Conservation (phyloP, 2,113 vertebrate species). For the human (Homo sapiens) region DNA sequence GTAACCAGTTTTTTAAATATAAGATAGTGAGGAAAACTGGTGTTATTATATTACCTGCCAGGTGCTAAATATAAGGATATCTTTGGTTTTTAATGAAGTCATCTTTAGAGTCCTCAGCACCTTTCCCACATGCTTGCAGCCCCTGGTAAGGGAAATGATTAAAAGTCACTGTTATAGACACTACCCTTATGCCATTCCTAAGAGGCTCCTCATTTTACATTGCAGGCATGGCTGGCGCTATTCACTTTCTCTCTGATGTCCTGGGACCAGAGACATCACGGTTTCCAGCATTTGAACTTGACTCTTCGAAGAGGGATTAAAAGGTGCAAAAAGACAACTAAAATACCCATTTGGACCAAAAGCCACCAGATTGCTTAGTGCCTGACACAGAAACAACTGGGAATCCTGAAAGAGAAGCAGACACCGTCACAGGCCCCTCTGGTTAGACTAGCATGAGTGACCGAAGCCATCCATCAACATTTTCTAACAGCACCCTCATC, state of each 20-base stretch:
- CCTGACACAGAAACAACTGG: constrained; percentile 71
- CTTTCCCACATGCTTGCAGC: not conserved
- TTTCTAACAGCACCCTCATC: constrained; percentile 49
- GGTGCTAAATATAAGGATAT: not conserved
- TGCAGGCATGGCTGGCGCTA: constrained; percentile 96
- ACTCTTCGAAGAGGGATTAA: constrained; percentile 79
- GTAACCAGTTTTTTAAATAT: not conserved
- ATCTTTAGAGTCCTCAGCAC: not conserved
- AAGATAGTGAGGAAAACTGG: not conserved
- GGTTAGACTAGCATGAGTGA: constrained; percentile 64
- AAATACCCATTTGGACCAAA: constrained; percentile 65
- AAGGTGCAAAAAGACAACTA: constrained; percentile 77
- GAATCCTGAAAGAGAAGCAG: not conserved
- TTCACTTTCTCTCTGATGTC: constrained; percentile 96
- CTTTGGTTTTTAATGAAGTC: not conserved
- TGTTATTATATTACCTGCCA: not conserved
- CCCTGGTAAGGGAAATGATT: not conserved
- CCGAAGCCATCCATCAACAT: constrained; percentile 42
- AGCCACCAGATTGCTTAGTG: constrained; percentile 71
- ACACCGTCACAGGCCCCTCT: not conserved
- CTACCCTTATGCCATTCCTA: not conserved
- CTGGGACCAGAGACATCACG: constrained; percentile 89
- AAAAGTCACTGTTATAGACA: no score
- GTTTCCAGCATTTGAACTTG: constrained; percentile 97
- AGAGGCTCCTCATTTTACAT: not conserved